Base-by-base conservation (phyloP, 2,113 vertebrate genomes). In the Embiotoca jacksoni region DNA sequence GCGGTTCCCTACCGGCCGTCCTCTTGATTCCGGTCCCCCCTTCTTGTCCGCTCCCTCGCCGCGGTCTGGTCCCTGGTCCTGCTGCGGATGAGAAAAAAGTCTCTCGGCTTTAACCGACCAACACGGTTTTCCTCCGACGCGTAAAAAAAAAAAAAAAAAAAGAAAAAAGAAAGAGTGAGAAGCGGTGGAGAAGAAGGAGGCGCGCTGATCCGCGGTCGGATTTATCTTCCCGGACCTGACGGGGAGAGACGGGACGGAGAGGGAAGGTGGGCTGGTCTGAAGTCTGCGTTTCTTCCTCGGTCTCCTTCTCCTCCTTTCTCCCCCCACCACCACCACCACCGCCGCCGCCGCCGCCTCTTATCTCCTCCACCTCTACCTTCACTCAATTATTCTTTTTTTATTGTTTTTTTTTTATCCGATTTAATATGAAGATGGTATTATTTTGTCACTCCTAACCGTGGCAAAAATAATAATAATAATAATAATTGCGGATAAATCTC, bases 181-280 rank as follows among this genome's bases (percentile, higher is more conserved):
- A 23, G 23, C 23, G 23, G 23, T 23, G 23, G 23, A 23, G 23
- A 23, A 23, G 23, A 1, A 23, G 23, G 23, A 23, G 23, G 23
- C 23, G 37, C 3, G 85, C 92, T 82, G 92, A 82, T 91, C 89
- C 55, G 11, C 58, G 79, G 85, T 93, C 92, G 85, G 92, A 73
- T 91, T 70, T 65, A 50, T 61, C 5, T 23, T 23, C 23, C 23
- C 23, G 23, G 23, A 23, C 23, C 23, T 23, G 23, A 23, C 0
- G 0, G n/a, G 53, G 61, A 41, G 70, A 44, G 44, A n/a, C 64
- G 35, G 57, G 8, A 31, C 5, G 1, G 35, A 16, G 8, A 1
- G 5, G 36, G 2, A 3, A 72, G 37, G 62, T 33, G 66, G 77
- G 69, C 90, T 89, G 91, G 61, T 85, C 88, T 85, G 82, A 81